These are phyloP conservation scores for Heterodera schachtii DNA, from an alignment of 1,140 invertebrate genomes.

Conservation along the genomic window DNA sequence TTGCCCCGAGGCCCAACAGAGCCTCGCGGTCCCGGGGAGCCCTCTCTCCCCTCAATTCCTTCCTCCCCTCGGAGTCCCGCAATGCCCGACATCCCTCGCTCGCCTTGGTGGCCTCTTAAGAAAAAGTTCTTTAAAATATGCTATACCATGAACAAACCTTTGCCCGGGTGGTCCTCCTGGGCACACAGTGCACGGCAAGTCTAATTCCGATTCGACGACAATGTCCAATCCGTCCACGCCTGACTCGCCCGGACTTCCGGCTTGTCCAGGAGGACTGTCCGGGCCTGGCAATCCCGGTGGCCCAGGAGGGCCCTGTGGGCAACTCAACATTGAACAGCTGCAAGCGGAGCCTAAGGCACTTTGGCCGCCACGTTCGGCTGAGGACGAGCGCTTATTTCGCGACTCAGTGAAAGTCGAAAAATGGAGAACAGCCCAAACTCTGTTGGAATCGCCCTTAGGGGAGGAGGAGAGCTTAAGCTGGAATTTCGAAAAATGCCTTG, in stretches of 20 bases:
- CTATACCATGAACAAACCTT: slow-evolving; percentile 20
- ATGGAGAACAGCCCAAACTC: not conserved
- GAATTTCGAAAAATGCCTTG: slow-evolving; percentile 9
- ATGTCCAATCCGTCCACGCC: slow-evolving; percentile 49
- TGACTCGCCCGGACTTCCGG: slow-evolving; percentile 41
- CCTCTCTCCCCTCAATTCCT: slow-evolving; percentile 29
- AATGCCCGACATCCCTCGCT: slow-evolving; percentile 42
- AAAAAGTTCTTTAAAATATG: not conserved
- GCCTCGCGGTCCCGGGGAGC: slow-evolving; percentile 10
- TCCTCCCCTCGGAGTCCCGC: slow-evolving; percentile 31
- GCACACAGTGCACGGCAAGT: slow-evolving; percentile 48
- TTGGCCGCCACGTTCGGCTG: not conserved
- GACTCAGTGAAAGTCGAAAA: not conserved
- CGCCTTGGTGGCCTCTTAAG: slow-evolving; percentile 42
- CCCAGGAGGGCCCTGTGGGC: slow-evolving; percentile 40
- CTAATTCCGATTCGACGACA: slow-evolving; percentile 40
- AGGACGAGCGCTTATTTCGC: slow-evolving; percentile 1
- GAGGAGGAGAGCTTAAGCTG: not conserved
- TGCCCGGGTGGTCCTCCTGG: slow-evolving; percentile 49
- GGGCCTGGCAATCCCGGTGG: slow-evolving; percentile 38
- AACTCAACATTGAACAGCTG: slow-evolving; percentile 17
- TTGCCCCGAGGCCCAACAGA: slow-evolving; percentile 2
- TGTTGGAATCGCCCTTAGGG: not conserved
- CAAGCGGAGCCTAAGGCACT: not conserved
- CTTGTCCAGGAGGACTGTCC: slow-evolving; percentile 42